These are phyloP conservation scores for Pseudotriccus pelzelni DNA, from an alignment of 2,797 vertebrate genomes.

Conservation along the genomic window DNA sequence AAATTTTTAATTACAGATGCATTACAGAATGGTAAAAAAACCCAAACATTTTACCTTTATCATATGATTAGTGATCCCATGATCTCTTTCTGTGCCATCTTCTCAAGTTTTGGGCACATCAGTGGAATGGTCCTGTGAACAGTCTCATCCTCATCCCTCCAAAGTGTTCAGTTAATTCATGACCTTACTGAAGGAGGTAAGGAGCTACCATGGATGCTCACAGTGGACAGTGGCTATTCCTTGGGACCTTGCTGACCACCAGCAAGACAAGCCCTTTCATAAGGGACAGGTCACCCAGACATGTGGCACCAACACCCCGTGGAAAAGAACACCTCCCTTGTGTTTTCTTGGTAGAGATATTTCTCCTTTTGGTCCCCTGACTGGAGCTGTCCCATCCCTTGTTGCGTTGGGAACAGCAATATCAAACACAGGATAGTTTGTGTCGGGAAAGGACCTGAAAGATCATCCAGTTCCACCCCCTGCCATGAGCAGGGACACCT, in stretches of 20 bases:
- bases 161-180: not conserved
- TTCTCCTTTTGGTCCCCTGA: not conserved
- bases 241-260: not conserved
- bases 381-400: not conserved
- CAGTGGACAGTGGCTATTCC: not conserved
- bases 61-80: not conserved
- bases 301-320: not conserved
- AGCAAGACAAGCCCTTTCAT: not conserved
- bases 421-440: not conserved
- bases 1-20: not conserved
- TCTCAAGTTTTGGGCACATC: not conserved
- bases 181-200: too few relatives aligned
- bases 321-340: not conserved
- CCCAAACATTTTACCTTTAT: not conserved
- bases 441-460: not conserved
- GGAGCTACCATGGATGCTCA: not conserved
- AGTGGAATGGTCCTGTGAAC: not conserved
- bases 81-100: not conserved
- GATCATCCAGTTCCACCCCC: rapidly evolving
- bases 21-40: not conserved
- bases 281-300: not conserved
- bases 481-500: not conserved
- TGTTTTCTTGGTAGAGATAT: not conserved
- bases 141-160: not conserved
- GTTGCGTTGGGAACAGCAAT: not conserved